Evolutionary conservation across 2,113 vertebrate species (phyloP).

Genomic region (Panthera uncia): DNA sequence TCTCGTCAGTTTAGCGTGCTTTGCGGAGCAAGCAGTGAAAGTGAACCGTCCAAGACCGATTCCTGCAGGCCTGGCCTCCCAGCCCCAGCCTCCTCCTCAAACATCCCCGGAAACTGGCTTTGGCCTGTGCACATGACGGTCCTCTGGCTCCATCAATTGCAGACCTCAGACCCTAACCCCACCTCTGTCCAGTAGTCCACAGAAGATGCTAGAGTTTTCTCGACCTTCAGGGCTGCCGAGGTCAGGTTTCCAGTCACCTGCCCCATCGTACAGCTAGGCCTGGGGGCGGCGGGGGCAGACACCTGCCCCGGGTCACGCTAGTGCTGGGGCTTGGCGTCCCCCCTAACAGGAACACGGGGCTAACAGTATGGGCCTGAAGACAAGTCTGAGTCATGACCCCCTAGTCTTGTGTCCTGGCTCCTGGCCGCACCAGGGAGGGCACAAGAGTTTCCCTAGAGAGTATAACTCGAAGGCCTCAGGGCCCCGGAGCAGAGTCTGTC

Average conservation of each 20-base stretch:
- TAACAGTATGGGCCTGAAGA: neutral
- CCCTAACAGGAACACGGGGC: neutral
- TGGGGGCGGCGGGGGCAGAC: accelerated
- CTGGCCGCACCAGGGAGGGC: neutral
- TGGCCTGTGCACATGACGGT: neutral
- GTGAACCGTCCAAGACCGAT: no score
- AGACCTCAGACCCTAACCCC: neutral
- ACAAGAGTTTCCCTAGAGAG: neutral
- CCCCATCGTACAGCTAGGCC: neutral
- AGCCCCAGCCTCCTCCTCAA: neutral
- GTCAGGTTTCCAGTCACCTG: neutral
- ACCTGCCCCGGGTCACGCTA: neutral
- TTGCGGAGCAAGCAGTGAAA: neutral
- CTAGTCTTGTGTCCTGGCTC: neutral
- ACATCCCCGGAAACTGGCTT: accelerated
- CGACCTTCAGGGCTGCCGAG: neutral
- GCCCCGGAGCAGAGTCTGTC: neutral
- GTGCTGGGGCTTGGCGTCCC: accelerated
- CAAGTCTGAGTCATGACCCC: accelerated
- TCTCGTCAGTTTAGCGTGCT: neutral
- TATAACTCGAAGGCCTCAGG: accelerated
- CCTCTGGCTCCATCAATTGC: accelerated
- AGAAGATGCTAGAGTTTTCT: neutral
- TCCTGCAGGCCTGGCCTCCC: neutral
- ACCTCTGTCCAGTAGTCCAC: neutral